These are phyloP conservation scores for Ceratina australensis DNA, from an alignment of 1,140 invertebrate genomes.

Conservation along the genomic window DNA sequence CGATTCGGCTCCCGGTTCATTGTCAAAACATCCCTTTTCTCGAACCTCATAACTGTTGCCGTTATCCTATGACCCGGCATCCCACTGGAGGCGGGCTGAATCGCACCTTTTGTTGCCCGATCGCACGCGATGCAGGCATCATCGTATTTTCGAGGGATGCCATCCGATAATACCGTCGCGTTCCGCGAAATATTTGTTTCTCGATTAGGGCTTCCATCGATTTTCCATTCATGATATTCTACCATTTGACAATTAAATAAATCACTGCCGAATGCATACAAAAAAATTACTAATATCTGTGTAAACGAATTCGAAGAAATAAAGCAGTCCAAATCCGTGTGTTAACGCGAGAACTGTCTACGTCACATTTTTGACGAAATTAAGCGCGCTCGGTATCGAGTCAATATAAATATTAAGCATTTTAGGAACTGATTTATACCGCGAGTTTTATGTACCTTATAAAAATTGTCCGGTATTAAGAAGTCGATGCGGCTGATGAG, in stretches of 20 bases:
- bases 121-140: slow-evolving; percentile 78
- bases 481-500: slow-evolving; percentile 4
- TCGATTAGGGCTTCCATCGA: slow-evolving; percentile 3
- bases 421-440: too few species aligned
- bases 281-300: too few species aligned
- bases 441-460: background rate
- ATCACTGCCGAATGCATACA: background rate
- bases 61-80: slow-evolving; percentile 41
- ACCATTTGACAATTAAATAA: too few species aligned
- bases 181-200: slow-evolving; percentile 46
- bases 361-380: too few species aligned
- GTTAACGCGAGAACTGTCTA: too few species aligned
- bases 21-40: slow-evolving; percentile 77
- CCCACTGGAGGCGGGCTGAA: slow-evolving; percentile 43
- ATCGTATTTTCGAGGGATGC: slow-evolving; percentile 61
- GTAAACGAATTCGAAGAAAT: too few species aligned
- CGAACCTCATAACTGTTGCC: slow-evolving; percentile 47
- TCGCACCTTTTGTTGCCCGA: slow-evolving; percentile 69
- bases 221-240: background rate
- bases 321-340: too few species aligned
- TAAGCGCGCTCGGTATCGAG: too few species aligned
- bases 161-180: slow-evolving; percentile 47
- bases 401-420: too few species aligned
- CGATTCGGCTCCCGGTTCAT: slow-evolving; percentile 67
- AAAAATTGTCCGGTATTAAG: slow-evolving; percentile 11